These are phyloP conservation scores for Thalassarche chlororhynchos DNA, from an alignment of 2,113 vertebrate genomes.

Conservation along the genomic window DNA sequence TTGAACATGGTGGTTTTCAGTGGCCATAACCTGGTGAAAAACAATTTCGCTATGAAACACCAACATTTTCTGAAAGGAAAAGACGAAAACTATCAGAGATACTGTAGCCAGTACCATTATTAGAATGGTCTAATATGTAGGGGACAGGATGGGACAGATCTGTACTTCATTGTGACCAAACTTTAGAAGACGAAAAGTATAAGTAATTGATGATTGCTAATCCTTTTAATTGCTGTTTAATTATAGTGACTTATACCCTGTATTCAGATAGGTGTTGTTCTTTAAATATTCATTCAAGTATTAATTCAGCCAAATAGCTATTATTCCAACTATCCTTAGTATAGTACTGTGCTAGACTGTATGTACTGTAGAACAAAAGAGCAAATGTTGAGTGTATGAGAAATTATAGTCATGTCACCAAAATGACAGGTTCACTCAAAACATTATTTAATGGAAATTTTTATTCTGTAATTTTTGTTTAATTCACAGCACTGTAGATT, in stretches of 20 bases:
- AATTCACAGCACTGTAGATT: neutral
- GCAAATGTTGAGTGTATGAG: neutral
- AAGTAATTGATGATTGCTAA: neutral
- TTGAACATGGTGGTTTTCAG: neutral
- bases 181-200: neutral
- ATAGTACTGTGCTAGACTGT: neutral
- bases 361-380: neutral
- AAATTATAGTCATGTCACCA: neutral
- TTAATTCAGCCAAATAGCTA: neutral
- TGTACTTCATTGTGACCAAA: neutral
- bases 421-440: conserved; percentile 32
- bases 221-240: neutral
- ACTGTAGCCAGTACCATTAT: neutral
- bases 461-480: neutral
- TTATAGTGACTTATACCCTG: neutral
- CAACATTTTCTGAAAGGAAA: neutral
- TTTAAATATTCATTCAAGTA: neutral
- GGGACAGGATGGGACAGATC: neutral
- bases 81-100: too few relatives aligned
- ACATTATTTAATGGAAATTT: neutral
- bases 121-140: too few relatives aligned
- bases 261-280: neutral
- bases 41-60: neutral
- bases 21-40: neutral
- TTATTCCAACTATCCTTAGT: neutral